Evolutionary conservation across 2,113 vertebrate species (phyloP), one percentile per base, ranked within the genome.

Genomic region (Odontophorus gujanensis): DNA sequence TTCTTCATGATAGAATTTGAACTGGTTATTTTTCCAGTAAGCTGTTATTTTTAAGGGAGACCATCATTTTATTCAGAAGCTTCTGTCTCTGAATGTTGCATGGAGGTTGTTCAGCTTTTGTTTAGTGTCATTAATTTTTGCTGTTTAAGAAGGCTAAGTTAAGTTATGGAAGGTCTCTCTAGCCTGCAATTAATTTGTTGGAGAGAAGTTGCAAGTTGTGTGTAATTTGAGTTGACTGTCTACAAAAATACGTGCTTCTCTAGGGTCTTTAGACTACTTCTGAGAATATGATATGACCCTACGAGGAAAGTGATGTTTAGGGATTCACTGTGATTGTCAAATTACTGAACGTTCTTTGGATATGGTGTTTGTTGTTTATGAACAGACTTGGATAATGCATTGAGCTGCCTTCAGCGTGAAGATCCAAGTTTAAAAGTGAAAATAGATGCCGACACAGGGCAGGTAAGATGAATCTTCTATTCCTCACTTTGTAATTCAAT

Each of bases 391-490:
- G 99, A 99, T 92, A 97, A 98, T 25, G 99, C 99, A 7, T 96
- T 99, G 72, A 97, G 85, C 87, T 99, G 98, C 94, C 98, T 99
- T 78, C 99, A 99, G 96, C 98, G 98, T 95, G 99, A 99, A 98
- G 99, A 99, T 97, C 99, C 99, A 86, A 98, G 98, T 94, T 97
- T 98, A 73, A 98, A 98, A 97, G 98, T 98, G 93, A 98, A 96
- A 89, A 66, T 94, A n/a, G 98, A 98, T 96, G 96, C 98, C 73
- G 98, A 98, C 87, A 98, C 98, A 83, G 98, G 98, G 92, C 98
- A 98, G 86, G 98, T 98, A 97, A 67, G 96, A 84, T 51, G 7
- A 76, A 53, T 47, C 28, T 82, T 84, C 20, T 51, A 1, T 87
- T 93, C 36, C 20, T 93, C 2, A 11, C 42, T 8, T 79, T 69